Conservation (phyloP, 2,113 vertebrate genomes). For the Alexandromys fortis region DNA sequence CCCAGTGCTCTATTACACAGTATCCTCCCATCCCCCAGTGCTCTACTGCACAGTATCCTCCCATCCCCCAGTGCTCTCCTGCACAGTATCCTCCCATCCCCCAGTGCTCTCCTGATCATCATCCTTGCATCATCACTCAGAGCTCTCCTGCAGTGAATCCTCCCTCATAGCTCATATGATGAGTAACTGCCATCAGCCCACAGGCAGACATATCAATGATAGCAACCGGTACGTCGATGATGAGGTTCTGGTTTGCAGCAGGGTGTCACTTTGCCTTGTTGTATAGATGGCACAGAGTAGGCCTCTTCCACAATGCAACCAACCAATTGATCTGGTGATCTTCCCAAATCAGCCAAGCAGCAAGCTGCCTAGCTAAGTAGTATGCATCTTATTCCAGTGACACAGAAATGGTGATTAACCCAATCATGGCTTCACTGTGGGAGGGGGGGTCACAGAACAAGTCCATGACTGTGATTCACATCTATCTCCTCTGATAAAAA, state of each 20-base stretch:
- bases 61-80: background rate
- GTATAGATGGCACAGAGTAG: background rate
- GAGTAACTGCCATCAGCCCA: background rate
- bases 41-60: background rate
- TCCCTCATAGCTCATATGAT: background rate
- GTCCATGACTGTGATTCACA: fast-evolving
- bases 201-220: background rate
- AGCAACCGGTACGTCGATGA: background rate
- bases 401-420: background rate
- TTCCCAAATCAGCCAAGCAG: background rate
- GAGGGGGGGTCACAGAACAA: fast-evolving
- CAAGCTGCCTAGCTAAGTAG: fast-evolving
- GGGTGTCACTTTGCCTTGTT: background rate
- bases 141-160: no score
- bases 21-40: background rate
- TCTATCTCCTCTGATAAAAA: background rate
- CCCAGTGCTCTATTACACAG: background rate
- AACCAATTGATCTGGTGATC: fast-evolving
- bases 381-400: background rate
- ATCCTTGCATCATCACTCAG: no score
- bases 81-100: no score
- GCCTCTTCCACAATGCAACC: no score
- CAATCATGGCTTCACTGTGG: fast-evolving
- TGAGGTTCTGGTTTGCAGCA: background rate
- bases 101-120: no score